Evolutionary conservation across 1,140 invertebrate genomes (phyloP), one percentile per base, ranked within the genome.

Genomic region (Plutomurus gul): DNA sequence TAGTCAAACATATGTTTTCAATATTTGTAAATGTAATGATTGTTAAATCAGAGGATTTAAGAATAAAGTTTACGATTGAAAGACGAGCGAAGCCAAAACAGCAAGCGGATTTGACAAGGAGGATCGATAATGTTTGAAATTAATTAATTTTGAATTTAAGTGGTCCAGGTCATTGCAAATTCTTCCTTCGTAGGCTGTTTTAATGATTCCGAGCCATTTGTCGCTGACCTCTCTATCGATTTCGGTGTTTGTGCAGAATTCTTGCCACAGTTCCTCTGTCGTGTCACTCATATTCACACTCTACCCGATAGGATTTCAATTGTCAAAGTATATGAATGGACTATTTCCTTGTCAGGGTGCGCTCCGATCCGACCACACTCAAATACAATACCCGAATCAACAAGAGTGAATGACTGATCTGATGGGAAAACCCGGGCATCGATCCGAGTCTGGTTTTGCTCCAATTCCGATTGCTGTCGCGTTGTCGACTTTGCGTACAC

Each of bases 41-140:
- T n/a, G n/a, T n/a, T n/a, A n/a, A n/a, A n/a, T n/a, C n/a, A n/a
- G n/a, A n/a, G n/a, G n/a, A n/a, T n/a, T n/a, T n/a, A n/a, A n/a
- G n/a, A n/a, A n/a, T n/a, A 60, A 40, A 73, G 84, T 87, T 84
- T 85, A 89, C 89, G 89, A 88, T 83, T 90, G 89, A 82, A 90
- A 90, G 79, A 90, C 88, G 60, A 90, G 84, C 4, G 89, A 89
- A 56, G 89, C 85, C 0, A 88, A 85, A 13, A 89, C 84, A 71
- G 88, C 87, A 78, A 87, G 84, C 0, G 88, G 85, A 79, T 86
- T 87, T 79, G 88, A 87, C 11, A 90, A 83, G 22, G 86, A 85
- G 46, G 86, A 83, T 70, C 87, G 87, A 56, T 87, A 85, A n/a
- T 87, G 85, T 49, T 88, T 85, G 79, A 87, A 89, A 79, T 87